Percentiles rank a stretch among this genome's conserved stretches.
Evolutionary conservation across 1,140 invertebrate species (phyloP).

Genomic region (Lepidurus packardi): DNA sequence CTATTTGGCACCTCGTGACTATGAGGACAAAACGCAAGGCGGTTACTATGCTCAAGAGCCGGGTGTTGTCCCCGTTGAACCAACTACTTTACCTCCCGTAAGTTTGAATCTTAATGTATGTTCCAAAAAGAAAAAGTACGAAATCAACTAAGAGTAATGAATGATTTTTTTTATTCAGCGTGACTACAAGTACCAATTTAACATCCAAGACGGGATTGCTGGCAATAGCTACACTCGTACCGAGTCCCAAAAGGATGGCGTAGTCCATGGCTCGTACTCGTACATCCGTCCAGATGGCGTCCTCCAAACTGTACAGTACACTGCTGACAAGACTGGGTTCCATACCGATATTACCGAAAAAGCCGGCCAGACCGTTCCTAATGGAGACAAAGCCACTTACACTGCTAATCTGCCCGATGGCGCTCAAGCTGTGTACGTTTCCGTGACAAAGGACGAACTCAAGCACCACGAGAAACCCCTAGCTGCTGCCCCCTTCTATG

Average conservation of each 20-base stretch:
- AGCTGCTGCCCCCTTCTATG: background rate
- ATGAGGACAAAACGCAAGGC: conserved; percentile 3
- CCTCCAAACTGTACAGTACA: conserved; percentile 33
- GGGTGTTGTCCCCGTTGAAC: background rate
- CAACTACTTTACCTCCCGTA: background rate
- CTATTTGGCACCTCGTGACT: background rate
- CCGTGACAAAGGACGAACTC: conserved; percentile 29
- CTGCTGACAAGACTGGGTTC: conserved; percentile 33
- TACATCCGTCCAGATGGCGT: conserved; percentile 34
- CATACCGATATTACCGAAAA: conserved; percentile 33
- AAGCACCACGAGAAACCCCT: background rate
- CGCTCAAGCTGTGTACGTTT: conserved; percentile 27
- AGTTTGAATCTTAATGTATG: background rate
- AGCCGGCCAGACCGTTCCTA: background rate
- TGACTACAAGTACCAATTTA: conserved; percentile 33
- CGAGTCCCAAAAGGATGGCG: conserved; percentile 33
- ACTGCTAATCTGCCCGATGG: conserved; percentile 29
- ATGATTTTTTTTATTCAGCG: background rate
- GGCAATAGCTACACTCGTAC: conserved; percentile 30
- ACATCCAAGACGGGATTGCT: conserved; percentile 34
- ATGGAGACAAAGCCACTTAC: conserved; percentile 23
- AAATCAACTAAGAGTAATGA: background rate
- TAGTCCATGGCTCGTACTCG: conserved; percentile 29
- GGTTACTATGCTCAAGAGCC: conserved; percentile 4
- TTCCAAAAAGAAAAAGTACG: background rate